Evolutionary conservation across 2,888 invertebrate species (phyloP).

Genomic region (Balanococcus diminutus): DNA sequence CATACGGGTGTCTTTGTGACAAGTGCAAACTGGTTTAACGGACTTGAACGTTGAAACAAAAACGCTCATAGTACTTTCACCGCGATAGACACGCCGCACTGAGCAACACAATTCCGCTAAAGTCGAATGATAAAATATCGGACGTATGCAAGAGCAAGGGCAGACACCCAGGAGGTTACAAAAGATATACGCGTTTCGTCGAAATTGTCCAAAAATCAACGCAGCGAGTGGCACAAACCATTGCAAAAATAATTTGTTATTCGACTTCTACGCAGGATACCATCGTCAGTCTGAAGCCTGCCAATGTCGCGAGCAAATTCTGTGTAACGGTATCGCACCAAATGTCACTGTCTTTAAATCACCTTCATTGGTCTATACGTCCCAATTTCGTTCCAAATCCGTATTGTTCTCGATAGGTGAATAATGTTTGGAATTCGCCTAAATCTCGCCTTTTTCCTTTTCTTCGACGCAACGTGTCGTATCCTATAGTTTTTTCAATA

Average conservation of each 20-base stretch:
- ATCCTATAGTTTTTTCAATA: background rate
- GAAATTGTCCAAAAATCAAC: background rate
- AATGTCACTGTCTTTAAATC: background rate
- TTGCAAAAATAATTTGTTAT: background rate
- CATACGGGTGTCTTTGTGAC: conserved; percentile 14
- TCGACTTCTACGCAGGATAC: background rate
- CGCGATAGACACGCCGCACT: background rate
- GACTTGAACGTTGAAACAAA: conserved; percentile 10
- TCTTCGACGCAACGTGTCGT: background rate
- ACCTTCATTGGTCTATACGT: background rate
- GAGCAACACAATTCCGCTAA: background rate
- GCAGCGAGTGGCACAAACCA: background rate
- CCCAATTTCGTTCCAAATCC: background rate
- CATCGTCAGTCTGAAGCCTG: background rate
- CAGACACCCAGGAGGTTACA: background rate
- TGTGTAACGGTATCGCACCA: conserved; percentile 3
- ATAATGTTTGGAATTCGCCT: background rate
- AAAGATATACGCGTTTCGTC: background rate
- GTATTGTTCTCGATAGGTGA: background rate
- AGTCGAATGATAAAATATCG: background rate
- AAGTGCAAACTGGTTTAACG: conserved; percentile 46
- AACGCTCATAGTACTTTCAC: background rate
- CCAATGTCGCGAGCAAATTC: background rate
- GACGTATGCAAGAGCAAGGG: background rate
- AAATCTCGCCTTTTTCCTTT: background rate